phyloP scores from a whole-genome alignment of 2,888 invertebrate genomes.

The Agrochola lota region DNA sequence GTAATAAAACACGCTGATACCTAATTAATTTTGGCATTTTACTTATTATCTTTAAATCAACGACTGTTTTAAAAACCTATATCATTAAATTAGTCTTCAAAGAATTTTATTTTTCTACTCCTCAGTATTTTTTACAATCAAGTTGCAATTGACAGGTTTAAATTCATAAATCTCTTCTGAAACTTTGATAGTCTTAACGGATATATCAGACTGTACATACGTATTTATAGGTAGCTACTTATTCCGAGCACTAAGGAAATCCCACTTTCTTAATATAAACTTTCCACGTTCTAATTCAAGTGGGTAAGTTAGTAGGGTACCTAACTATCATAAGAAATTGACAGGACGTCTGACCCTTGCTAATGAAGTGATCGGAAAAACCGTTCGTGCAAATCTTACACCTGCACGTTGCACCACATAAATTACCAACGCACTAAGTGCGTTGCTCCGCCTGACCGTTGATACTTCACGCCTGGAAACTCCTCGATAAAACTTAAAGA shows the following conservation, averaged over 20 bases:
- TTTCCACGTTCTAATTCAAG: conserved; percentile 19
- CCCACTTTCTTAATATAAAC: not conserved
- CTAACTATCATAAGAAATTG: not conserved
- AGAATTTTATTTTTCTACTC: not conserved
- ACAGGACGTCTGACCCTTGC: conserved; percentile 29
- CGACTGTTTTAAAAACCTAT: too few relatives aligned
- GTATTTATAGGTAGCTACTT: not conserved
- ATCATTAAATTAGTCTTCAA: not conserved
- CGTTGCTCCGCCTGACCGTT: conserved; percentile 25
- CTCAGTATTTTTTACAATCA: not conserved
- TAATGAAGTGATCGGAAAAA: conserved; percentile 33
- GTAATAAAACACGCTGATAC: too few relatives aligned
- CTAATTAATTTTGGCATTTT: too few relatives aligned
- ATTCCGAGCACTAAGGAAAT: conserved; percentile 5
- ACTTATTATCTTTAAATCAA: too few relatives aligned
- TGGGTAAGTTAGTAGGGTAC: not conserved
- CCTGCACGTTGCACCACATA: conserved; percentile 42
- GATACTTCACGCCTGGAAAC: conserved; percentile 48
- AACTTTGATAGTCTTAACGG: not conserved
- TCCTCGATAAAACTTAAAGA: conserved; percentile 26
- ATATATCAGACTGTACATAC: not conserved
- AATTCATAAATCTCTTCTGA: not conserved
- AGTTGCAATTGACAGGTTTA: not conserved
- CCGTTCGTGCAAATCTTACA: conserved; percentile 33
- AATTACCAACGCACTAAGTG: conserved; percentile 30